These are phyloP conservation scores for Apodemia duryi DNA, from an alignment of 2,888 invertebrate genomes.

Conservation along the genomic window DNA sequence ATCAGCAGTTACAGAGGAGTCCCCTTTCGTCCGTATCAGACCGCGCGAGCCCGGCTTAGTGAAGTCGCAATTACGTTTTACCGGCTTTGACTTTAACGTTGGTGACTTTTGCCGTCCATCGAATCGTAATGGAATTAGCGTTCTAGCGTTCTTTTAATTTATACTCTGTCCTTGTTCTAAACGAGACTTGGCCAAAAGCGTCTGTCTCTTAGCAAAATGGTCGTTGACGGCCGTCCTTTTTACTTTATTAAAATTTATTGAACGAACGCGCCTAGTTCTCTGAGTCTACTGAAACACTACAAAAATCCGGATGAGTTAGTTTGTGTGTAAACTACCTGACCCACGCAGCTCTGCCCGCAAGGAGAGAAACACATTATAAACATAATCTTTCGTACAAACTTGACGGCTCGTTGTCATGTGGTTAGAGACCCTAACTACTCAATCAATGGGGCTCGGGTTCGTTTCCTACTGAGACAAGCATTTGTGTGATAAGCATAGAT, in stretches of 20 bases:
- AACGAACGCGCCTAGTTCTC: not conserved
- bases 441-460: no score
- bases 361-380: no score
- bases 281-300: not conserved
- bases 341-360: no score
- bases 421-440: no score
- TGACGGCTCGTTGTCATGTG: no score
- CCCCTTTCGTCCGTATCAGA: constrained; percentile 75
- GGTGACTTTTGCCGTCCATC: constrained; percentile 76
- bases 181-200: constrained; percentile 47
- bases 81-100: constrained; percentile 72
- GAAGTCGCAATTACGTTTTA: constrained; percentile 78
- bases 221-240: constrained; percentile 20
- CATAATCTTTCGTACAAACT: no score
- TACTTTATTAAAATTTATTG: constrained; percentile 5
- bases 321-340: not conserved
- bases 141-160: constrained; percentile 75
- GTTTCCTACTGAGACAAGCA: no score
- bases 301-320: not conserved
- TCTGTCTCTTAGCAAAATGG: constrained; percentile 29
- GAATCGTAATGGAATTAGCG: constrained; percentile 78
- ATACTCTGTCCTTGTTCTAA: constrained; percentile 64
- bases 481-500: no score
- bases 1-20: constrained; percentile 75
- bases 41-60: constrained; percentile 74